phyloP scores from a whole-genome alignment of 2,888 invertebrate genomes.

The Heliconius sara region DNA sequence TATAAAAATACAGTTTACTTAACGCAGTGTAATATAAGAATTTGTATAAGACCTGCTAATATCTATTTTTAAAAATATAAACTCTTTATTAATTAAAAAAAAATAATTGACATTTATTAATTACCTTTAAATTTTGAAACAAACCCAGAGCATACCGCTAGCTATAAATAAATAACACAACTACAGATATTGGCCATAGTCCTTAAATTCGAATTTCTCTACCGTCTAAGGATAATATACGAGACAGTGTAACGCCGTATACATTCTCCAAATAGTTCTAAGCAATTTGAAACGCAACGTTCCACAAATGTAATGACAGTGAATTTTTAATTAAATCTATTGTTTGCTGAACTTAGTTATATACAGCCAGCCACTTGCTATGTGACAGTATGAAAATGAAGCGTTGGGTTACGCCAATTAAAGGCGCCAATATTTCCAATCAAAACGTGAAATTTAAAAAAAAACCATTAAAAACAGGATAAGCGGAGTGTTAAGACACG shows the following conservation, averaged over 20 bases:
- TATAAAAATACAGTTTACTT: no score
- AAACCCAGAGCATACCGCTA: background rate
- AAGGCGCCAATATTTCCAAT: no score
- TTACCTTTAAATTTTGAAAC: background rate
- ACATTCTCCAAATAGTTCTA: conserved; percentile 21
- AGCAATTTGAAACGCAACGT: conserved; percentile 24
- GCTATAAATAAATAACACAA: conserved; percentile 4
- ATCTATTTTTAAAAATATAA: background rate
- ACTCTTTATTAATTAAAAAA: no score
- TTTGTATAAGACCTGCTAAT: no score
- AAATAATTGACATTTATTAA: background rate
- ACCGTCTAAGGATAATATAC: conserved; percentile 25
- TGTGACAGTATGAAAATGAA: no score
- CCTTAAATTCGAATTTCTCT: conserved; percentile 9
- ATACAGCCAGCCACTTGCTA: no score
- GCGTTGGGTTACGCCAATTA: no score
- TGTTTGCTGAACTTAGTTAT: background rate
- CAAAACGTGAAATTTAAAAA: no score
- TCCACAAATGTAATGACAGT: conserved; percentile 15
- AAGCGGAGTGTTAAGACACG: no score
- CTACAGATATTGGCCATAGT: background rate
- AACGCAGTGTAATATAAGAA: no score
- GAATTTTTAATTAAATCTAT: conserved; percentile 30
- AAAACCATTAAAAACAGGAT: no score
- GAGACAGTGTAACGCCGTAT: conserved; percentile 29